Evolutionary conservation across 2,888 invertebrate species (phyloP).

Genomic region (Tinea trinotella): DNA sequence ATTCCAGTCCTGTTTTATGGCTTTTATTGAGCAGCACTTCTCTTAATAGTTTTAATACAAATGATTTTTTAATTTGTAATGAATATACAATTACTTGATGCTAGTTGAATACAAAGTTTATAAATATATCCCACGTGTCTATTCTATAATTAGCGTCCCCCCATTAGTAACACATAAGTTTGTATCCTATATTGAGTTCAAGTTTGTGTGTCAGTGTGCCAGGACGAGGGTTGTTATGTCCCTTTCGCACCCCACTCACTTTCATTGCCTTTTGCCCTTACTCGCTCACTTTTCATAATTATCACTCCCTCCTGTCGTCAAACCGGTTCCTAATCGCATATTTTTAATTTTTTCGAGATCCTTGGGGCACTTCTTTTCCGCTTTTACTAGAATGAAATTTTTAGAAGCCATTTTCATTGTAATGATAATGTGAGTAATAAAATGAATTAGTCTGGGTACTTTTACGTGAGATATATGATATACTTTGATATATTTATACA

Average conservation of each 20-base stretch:
- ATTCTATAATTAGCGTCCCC: neutral
- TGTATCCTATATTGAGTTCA: neutral
- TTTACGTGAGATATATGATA: too few relatives aligned
- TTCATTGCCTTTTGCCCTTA: conserved; percentile 3
- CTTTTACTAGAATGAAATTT: conserved; percentile 1
- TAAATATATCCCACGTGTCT: conserved; percentile 1
- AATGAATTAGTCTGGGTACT: too few relatives aligned
- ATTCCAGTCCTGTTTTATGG: conserved; percentile 13
- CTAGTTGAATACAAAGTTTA: neutral
- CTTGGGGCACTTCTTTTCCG: conserved; percentile 5
- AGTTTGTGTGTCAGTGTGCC: conserved; percentile 13
- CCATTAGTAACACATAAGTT: neutral
- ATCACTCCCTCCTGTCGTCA: conserved; percentile 44
- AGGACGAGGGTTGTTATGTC: neutral
- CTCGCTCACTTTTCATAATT: conserved; percentile 47
- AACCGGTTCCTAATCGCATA: conserved; percentile 39
- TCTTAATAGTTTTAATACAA: conserved; percentile 7
- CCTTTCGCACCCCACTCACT: conserved; percentile 9
- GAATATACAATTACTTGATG: neutral
- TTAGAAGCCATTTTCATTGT: neutral
- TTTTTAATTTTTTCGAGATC: conserved; percentile 38
- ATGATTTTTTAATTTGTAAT: conserved; percentile 2
- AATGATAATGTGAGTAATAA: neutral
- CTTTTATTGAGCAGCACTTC: neutral
- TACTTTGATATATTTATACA: too few relatives aligned